Percentiles rank a stretch among this genome's conserved stretches.
Conservation (phyloP, 2,888 invertebrate species). For the Ormia ochracea region DNA sequence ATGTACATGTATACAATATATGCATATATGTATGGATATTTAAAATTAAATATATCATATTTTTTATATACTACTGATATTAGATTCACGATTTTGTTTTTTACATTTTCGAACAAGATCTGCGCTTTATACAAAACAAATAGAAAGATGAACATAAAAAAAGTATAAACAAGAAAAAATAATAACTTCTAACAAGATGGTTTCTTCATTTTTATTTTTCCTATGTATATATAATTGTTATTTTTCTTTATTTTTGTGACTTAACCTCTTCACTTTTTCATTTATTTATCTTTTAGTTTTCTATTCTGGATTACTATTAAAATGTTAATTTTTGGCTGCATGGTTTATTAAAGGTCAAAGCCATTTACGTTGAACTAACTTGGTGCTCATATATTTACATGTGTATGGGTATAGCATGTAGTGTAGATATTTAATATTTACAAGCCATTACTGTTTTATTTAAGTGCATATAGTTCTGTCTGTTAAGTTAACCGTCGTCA, state of each 20-base stretch:
- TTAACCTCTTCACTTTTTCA: conserved; percentile 50
- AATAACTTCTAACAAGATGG: conserved; percentile 53
- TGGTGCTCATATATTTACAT: no score
- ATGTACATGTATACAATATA: no score
- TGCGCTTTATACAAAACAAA: not conserved
- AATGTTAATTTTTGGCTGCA: conserved; percentile 1
- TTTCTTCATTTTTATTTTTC: conserved; percentile 45
- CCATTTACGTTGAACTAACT: conserved; percentile 25
- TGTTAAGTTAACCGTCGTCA: conserved; percentile 22
- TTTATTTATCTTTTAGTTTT: conserved; percentile 8
- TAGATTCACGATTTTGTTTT: no score
- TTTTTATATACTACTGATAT: no score
- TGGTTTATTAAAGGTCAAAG: conserved; percentile 49
- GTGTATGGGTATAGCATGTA: not conserved
- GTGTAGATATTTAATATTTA: conserved; percentile 7
- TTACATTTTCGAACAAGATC: no score
- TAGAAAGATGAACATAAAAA: not conserved
- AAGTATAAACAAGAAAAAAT: conserved; percentile 28
- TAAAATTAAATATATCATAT: no score
- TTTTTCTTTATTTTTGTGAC: conserved; percentile 15
- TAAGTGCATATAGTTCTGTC: conserved; percentile 16
- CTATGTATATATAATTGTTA: conserved; percentile 21
- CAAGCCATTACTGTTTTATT: not conserved
- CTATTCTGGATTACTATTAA: conserved; percentile 27
- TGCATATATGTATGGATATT: no score